A percentile compares a stretch with the other conserved stretches of the same genome.
phyloP scores from a whole-genome alignment of 2,113 vertebrate species.

The Cercopithecus mona region DNA sequence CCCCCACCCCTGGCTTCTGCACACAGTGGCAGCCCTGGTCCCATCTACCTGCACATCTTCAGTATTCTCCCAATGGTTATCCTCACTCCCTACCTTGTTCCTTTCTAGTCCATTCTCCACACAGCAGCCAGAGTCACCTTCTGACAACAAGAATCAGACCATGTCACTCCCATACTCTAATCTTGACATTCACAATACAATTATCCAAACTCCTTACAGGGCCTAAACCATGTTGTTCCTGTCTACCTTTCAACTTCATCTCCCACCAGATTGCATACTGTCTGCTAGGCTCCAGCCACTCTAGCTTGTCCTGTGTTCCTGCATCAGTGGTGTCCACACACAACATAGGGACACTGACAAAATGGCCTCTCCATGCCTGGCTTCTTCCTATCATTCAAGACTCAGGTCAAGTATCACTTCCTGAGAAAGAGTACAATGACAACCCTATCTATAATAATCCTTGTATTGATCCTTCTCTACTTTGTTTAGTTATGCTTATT shows the following conservation, averaged over 20 bases:
- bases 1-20: not conserved
- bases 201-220: not conserved
- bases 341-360: not conserved
- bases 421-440: not conserved
- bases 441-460: not conserved
- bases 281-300: not conserved
- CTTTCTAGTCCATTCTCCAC: not conserved
- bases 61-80: not conserved
- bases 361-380: not conserved
- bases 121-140: not conserved
- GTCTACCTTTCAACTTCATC: not conserved
- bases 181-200: not conserved
- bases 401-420: not conserved
- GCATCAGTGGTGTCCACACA: not conserved
- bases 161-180: not conserved
- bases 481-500: not conserved
- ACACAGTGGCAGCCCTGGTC: not conserved
- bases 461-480: not conserved
- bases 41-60: not conserved
- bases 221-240: not conserved
- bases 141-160: not conserved
- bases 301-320: not conserved
- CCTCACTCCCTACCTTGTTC: not conserved
- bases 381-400: not conserved
- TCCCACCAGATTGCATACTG: not conserved